Evolutionary conservation across 2,113 vertebrate species (phyloP).

Genomic region (Anguilla rostrata): DNA sequence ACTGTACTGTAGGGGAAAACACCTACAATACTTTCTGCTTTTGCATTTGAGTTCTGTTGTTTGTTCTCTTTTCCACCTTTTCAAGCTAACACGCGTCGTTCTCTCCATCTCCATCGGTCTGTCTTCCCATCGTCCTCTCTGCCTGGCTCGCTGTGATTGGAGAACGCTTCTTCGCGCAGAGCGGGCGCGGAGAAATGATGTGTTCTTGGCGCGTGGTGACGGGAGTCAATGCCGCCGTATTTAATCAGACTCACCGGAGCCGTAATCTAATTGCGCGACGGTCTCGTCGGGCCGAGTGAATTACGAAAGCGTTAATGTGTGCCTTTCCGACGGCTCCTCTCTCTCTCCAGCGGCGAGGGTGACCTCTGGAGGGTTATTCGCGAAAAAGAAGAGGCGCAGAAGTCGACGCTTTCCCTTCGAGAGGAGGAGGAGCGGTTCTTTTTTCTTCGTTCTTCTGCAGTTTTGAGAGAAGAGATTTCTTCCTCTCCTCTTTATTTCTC

Average conservation of each 20-base stretch:
- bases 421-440: not conserved
- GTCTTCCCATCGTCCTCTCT: not conserved
- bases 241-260: not conserved
- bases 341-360: not conserved
- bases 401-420: conserved; percentile 12
- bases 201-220: not conserved
- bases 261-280: not conserved
- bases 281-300: not conserved
- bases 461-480: not conserved
- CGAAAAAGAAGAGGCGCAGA: not conserved
- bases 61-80: not conserved
- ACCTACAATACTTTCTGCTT: too few species aligned
- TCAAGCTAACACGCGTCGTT: not conserved
- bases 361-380: not conserved
- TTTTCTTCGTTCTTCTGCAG: conserved; percentile 9
- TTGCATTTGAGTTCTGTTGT: too few species aligned
- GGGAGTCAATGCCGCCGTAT: not conserved
- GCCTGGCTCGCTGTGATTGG: not conserved
- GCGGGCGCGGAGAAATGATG: not conserved
- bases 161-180: not conserved
- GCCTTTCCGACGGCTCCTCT: not conserved
- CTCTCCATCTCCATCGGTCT: not conserved
- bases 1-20: too few species aligned
- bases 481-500: conserved; percentile 6
- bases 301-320: not conserved